These are phyloP conservation scores for Channa striata DNA, from an alignment of 2,797 vertebrate genomes.

Conservation along the genomic window DNA sequence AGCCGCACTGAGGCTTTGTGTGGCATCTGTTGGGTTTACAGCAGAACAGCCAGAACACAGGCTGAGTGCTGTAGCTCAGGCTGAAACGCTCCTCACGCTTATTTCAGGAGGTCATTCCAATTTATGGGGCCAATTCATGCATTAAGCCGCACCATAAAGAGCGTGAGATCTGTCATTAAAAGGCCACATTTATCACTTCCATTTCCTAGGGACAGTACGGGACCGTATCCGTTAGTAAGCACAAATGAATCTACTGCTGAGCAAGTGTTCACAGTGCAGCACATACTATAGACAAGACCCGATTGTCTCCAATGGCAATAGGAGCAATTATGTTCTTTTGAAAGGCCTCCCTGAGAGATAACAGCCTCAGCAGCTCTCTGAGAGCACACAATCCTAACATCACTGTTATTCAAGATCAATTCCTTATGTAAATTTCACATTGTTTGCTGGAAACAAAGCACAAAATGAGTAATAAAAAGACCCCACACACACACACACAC, in stretches of 20 bases:
- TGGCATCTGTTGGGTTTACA: slow-evolving; percentile 27
- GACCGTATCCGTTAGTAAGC: slow-evolving; percentile 27
- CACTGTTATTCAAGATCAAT: slow-evolving; percentile 29
- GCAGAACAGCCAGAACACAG: slow-evolving; percentile 25
- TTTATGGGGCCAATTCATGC: slow-evolving; percentile 50
- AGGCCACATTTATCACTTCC: slow-evolving; percentile 52
- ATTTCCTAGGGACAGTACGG: slow-evolving; percentile 16
- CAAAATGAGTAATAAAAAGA: neutral
- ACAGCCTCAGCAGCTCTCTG: slow-evolving; percentile 26
- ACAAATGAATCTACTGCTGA: slow-evolving; percentile 38
- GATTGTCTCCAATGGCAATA: slow-evolving; percentile 33
- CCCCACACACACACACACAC: neutral
- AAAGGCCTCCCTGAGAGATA: slow-evolving; percentile 44
- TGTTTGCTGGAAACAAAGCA: slow-evolving; percentile 22
- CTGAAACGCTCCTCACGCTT: too few relatives aligned
- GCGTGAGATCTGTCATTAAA: slow-evolving; percentile 53
- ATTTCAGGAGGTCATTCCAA: slow-evolving; percentile 37
- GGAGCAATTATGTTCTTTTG: slow-evolving; percentile 49
- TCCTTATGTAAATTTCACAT: neutral
- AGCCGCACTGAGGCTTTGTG: slow-evolving; percentile 16
- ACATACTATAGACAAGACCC: slow-evolving; percentile 24
- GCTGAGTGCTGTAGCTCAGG: neutral
- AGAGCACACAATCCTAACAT: slow-evolving; percentile 16
- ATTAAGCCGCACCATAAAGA: slow-evolving; percentile 51
- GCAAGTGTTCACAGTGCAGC: slow-evolving; percentile 43